phyloP scores from a whole-genome alignment of 2,797 vertebrate species.

The Tarsius wallacei region DNA sequence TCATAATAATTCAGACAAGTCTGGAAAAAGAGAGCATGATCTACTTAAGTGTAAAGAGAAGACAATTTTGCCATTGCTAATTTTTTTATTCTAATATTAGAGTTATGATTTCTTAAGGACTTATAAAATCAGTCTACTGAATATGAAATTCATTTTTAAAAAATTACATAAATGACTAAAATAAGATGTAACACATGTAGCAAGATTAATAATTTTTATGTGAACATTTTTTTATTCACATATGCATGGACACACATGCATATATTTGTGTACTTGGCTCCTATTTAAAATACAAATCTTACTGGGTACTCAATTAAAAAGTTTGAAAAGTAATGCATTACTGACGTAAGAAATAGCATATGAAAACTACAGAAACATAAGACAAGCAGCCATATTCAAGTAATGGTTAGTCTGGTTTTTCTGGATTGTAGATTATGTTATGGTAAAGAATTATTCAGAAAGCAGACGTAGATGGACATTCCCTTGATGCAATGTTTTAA shows the following conservation, averaged over 20 bases:
- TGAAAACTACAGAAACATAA: not conserved
- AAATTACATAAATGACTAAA: not conserved
- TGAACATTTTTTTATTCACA: not conserved
- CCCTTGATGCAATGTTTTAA: not conserved
- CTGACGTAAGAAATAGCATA: not conserved
- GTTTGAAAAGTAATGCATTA: not conserved
- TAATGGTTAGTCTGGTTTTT: not conserved
- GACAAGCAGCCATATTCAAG: not conserved
- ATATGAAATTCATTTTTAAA: not conserved
- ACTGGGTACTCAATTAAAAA: not conserved
- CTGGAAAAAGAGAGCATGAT: not conserved
- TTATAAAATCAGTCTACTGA: not conserved
- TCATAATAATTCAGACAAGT: not conserved
- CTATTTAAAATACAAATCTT: not conserved
- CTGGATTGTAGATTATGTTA: not conserved
- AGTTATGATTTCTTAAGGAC: not conserved
- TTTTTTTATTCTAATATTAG: not conserved
- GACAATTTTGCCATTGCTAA: not conserved
- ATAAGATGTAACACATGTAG: not conserved
- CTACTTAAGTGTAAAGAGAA: not conserved
- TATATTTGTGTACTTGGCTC: not conserved
- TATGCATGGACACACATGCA: not conserved
- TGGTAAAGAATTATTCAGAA: not conserved
- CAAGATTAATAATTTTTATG: constrained; percentile 1
- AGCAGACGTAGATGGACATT: not conserved